These are phyloP conservation scores for Xestia ashworthii DNA, from an alignment of 2,888 invertebrate genomes.

Conservation along the genomic window DNA sequence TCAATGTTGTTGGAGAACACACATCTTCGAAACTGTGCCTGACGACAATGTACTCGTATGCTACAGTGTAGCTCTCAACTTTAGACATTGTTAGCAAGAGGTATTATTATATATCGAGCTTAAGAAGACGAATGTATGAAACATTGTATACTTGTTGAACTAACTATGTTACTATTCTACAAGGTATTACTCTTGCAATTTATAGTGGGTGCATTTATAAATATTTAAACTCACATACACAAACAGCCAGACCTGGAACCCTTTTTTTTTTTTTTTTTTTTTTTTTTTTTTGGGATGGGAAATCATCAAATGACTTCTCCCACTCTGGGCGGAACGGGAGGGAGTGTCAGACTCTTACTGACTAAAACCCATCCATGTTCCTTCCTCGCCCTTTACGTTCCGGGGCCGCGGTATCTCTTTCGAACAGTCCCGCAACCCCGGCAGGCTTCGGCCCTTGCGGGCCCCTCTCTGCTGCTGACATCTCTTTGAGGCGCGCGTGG, in stretches of 20 bases:
- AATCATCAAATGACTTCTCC: too few species aligned
- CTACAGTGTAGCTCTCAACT: conserved; percentile 1
- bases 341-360: too few species aligned
- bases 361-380: too few species aligned
- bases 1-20: conserved; percentile 27
- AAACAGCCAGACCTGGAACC: neutral
- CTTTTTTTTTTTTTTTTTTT: too few species aligned
- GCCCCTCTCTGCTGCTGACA: too few species aligned
- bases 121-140: neutral
- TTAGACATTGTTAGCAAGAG: neutral
- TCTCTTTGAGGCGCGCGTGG: too few species aligned
- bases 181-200: neutral
- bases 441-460: too few species aligned
- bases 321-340: too few species aligned
- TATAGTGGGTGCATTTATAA: neutral
- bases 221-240: neutral
- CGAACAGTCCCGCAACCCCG: too few species aligned
- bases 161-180: neutral
- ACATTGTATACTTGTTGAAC: conserved; percentile 1
- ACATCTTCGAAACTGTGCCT: neutral
- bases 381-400: too few species aligned
- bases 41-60: conserved; percentile 16
- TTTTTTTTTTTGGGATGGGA: too few species aligned
- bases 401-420: too few species aligned
- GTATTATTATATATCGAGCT: neutral